Conservation (phyloP, 2,797 vertebrate genomes). For the Otolemur crassicaudatus region DNA sequence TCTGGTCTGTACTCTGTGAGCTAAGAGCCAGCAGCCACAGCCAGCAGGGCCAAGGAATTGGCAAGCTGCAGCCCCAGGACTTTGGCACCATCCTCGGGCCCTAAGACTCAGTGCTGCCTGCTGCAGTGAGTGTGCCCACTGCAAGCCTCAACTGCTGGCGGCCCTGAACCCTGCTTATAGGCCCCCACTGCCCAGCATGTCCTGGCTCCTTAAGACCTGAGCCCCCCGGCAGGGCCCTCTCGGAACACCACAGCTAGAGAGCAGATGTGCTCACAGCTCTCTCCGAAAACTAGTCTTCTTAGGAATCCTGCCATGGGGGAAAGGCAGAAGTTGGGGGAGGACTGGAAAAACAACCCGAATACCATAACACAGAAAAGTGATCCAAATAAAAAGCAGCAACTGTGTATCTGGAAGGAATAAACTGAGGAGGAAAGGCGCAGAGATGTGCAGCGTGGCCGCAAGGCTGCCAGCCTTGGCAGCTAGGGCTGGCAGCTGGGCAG, state of each 20-base stretch:
- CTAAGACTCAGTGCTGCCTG: slow-evolving; percentile 56
- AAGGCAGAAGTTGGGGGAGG: slow-evolving; percentile 21
- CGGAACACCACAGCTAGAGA: slow-evolving; percentile 85
- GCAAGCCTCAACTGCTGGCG: background rate
- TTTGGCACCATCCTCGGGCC: background rate
- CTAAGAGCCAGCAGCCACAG: slow-evolving; percentile 65
- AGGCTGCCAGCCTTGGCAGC: slow-evolving; percentile 82
- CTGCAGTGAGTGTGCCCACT: background rate
- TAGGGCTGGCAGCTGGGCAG: slow-evolving; percentile 26
- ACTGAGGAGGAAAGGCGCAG: slow-evolving; percentile 79
- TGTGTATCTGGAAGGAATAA: slow-evolving; percentile 87
- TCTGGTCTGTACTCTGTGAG: slow-evolving; percentile 20
- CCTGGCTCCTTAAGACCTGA: slow-evolving; percentile 11
- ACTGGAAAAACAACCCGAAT: slow-evolving; percentile 82
- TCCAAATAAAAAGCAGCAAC: slow-evolving; percentile 87
- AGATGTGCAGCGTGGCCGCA: slow-evolving; percentile 73
- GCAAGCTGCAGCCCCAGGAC: background rate
- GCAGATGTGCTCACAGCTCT: slow-evolving; percentile 85
- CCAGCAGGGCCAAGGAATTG: background rate
- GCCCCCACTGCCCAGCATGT: background rate
- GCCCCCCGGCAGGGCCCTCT: slow-evolving; percentile 84
- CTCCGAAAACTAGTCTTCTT: slow-evolving; percentile 79
- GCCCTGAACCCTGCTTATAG: background rate
- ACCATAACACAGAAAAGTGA: slow-evolving; percentile 84
- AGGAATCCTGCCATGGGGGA: slow-evolving; percentile 80